phyloP scores from a whole-genome alignment of 1,140 invertebrate species.

The Aphis gossypii region DNA sequence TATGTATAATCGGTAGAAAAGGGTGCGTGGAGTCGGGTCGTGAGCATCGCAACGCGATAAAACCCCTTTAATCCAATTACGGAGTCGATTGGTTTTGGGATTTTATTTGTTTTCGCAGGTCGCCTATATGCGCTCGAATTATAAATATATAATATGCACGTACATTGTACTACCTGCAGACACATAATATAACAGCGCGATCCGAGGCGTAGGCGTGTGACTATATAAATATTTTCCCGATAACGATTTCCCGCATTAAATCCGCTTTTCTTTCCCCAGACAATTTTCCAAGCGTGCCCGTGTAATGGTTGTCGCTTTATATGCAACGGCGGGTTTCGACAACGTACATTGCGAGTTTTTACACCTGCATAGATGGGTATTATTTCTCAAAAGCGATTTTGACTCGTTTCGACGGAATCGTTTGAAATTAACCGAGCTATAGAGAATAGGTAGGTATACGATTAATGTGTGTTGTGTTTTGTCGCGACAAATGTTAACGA shows the following conservation, averaged over 20 bases:
- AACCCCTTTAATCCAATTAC: conserved; percentile 1
- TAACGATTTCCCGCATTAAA: not conserved
- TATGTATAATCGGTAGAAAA: not conserved
- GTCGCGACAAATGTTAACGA: not conserved
- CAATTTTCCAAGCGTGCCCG: not conserved
- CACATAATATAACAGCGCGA: too few relatives aligned
- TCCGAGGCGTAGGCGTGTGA: too few relatives aligned
- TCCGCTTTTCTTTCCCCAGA: not conserved
- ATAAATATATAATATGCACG: not conserved
- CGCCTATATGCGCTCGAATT: not conserved
- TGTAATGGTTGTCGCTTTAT: not conserved
- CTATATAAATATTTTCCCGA: not conserved
- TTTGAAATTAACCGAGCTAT: not conserved
- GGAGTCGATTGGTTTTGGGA: not conserved
- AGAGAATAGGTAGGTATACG: too few relatives aligned
- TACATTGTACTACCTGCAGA: too few relatives aligned
- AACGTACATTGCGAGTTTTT: too few relatives aligned
- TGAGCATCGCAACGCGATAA: not conserved
- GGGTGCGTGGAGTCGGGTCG: not conserved
- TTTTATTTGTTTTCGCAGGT: not conserved
- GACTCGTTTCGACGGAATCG: not conserved
- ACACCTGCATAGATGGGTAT: too few relatives aligned
- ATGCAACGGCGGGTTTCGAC: too few relatives aligned
- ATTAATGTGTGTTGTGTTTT: too few relatives aligned
- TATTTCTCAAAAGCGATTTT: not conserved